Evolutionary conservation across 1,140 invertebrate genomes (phyloP), one percentile per base, ranked within the genome.

Genomic region (Cotesia vestalis): DNA sequence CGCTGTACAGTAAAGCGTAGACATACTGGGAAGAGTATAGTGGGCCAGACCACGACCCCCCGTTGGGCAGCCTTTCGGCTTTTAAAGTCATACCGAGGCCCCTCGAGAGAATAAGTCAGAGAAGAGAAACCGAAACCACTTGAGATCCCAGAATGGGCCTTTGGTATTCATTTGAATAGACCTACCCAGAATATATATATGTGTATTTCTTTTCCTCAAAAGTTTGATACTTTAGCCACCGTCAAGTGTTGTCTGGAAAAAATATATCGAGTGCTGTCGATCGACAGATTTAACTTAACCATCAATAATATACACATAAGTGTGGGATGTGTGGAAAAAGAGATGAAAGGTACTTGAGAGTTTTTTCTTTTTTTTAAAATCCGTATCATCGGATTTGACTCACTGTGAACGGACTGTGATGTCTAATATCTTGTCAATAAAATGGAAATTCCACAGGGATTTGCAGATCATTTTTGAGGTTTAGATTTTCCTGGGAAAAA

Each of bases 51-150:
- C 62, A 53, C 40, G 72, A 73, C 72, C 72, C 72, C 72, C 72
- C 68, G 67, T 69, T 69, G 70, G 61, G 4, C 11, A 53, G 67
- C 20, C 57, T 46, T 64, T 66, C 51, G 72, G 72, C 72, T 73
- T 69, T 73, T 67, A 69, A 73, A 69, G 72, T 73, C 72, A 70
- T 70, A 73, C 67, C 59, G 20, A n/a, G 72, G 64, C 14, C 53
- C 53, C 67, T 68, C 67, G 61, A 20, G 68, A 63, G 60, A 63
- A 66, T 34, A 27, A 27, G 72, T 69, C 46, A 73, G 5, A 36
- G 51, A 67, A 73, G 69, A 55, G 71, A 73, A 68, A 73, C 71
- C 38, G 66, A 73, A 73, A 73, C 72, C 72, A 73, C 72, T 73
- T 40, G 72, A 73, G 59, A 73, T 36, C 34, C 12, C 52, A 67